phyloP scores from a whole-genome alignment of 2,797 vertebrate species.

The Xiphorhynchus erythropygius region DNA sequence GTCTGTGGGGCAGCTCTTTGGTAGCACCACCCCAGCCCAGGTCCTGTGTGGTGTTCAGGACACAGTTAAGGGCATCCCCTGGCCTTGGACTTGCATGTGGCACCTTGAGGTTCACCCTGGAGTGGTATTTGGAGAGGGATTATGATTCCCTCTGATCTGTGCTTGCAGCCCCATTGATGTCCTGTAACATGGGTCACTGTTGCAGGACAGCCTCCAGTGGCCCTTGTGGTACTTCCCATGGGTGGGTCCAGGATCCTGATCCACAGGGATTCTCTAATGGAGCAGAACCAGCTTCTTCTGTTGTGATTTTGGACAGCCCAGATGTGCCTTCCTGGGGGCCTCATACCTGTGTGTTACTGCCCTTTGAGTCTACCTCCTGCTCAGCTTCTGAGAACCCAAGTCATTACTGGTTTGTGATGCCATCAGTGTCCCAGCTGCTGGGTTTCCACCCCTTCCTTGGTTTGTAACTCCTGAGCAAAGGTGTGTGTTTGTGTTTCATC shows the following conservation, averaged over 20 bases:
- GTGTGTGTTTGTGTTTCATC: accelerated
- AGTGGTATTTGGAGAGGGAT: neutral
- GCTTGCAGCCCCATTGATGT: neutral
- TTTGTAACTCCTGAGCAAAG: neutral
- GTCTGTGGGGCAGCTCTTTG: neutral
- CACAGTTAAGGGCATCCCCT: neutral
- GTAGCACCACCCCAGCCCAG: neutral
- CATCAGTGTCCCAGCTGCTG: neutral
- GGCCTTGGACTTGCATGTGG: neutral
- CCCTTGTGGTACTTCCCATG: accelerated
- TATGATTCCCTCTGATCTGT: neutral
- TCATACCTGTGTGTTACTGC: neutral
- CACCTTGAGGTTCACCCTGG: neutral
- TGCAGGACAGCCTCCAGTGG: neutral
- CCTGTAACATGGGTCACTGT: accelerated
- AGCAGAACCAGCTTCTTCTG: neutral
- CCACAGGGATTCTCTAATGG: neutral
- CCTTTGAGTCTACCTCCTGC: neutral
- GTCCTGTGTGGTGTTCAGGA: neutral
- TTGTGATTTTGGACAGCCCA: accelerated
- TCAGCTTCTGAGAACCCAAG: neutral
- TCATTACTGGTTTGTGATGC: neutral
- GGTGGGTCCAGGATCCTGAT: neutral
- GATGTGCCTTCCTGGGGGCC: neutral
- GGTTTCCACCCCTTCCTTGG: neutral